Percentiles rank a stretch among this genome's conserved stretches.
Conservation (phyloP, 2,888 invertebrate genomes). For the Callyntrura sp. region DNA sequence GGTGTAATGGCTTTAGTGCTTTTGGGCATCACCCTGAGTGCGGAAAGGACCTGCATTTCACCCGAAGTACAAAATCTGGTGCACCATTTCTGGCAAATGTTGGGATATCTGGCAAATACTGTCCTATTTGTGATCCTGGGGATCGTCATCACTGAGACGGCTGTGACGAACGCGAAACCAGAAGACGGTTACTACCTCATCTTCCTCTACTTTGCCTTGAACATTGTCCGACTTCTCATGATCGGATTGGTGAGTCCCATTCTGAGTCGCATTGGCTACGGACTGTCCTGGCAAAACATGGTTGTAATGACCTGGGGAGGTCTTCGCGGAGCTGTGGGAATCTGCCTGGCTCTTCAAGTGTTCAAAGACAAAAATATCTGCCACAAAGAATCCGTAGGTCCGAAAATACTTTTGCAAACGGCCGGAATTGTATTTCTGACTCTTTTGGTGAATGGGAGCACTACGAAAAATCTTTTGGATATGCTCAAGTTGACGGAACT, state of each 20-base stretch:
- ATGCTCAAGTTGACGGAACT: slow-evolving; percentile 87
- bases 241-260: slow-evolving; percentile 87
- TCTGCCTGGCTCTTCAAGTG: slow-evolving; percentile 88
- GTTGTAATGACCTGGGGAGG: slow-evolving; percentile 89
- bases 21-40: slow-evolving; percentile 85
- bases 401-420: slow-evolving; percentile 86
- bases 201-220: slow-evolving; percentile 85
- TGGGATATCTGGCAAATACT: slow-evolving; percentile 87
- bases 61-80: slow-evolving; percentile 86
- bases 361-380: slow-evolving; percentile 86
- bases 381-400: slow-evolving; percentile 71
- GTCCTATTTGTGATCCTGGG: slow-evolving; percentile 88
- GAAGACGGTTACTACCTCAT: slow-evolving; percentile 87
- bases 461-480: slow-evolving; percentile 87
- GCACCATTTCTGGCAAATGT: slow-evolving; percentile 86
- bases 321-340: slow-evolving; percentile 88
- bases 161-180: slow-evolving; percentile 86
- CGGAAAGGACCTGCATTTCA: slow-evolving; percentile 85
- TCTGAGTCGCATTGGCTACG: slow-evolving; percentile 87
- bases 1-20: slow-evolving; percentile 86
- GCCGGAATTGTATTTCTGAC: slow-evolving; percentile 88
- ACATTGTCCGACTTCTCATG: slow-evolving; percentile 86
- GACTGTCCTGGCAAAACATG: slow-evolving; percentile 88
- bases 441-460: slow-evolving; percentile 88
- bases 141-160: slow-evolving; percentile 87